Evolutionary conservation across 1,140 invertebrate species (phyloP).

Genomic region (Monomorium pharaonis): DNA sequence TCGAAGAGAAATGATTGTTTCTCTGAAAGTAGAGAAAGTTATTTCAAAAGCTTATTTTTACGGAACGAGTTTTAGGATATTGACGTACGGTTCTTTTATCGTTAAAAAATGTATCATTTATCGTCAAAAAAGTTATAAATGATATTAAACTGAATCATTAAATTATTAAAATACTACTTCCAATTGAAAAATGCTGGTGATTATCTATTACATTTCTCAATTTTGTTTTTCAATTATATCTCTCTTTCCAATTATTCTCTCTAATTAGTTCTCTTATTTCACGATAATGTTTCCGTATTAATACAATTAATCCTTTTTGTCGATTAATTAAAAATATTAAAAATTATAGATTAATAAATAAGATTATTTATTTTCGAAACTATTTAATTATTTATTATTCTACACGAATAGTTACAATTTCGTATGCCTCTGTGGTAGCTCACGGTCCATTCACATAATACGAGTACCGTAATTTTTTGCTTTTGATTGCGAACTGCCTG

Average conservation of each 20-base stretch:
- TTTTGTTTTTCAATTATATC: neutral
- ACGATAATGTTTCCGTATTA: neutral
- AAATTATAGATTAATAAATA: neutral
- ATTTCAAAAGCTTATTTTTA: neutral
- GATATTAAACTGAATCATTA: neutral
- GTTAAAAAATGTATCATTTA: neutral
- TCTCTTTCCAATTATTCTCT: too few species aligned
- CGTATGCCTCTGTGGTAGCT: neutral
- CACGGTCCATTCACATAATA: neutral
- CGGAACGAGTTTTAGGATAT: neutral
- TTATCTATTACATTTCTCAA: neutral
- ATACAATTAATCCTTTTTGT: neutral
- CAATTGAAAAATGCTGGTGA: neutral
- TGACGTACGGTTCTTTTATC: neutral
- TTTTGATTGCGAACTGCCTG: neutral
- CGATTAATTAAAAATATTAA: neutral
- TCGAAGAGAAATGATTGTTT: neutral
- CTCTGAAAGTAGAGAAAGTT: neutral
- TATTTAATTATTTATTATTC: neutral
- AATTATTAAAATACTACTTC: neutral
- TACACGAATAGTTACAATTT: neutral
- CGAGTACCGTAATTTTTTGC: constrained; percentile 1
- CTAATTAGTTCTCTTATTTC: neutral
- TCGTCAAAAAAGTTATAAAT: neutral
- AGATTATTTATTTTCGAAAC: neutral